Evolutionary conservation across 2,888 invertebrate genomes (phyloP).

Genomic region (Drosophila gaucha): DNA sequence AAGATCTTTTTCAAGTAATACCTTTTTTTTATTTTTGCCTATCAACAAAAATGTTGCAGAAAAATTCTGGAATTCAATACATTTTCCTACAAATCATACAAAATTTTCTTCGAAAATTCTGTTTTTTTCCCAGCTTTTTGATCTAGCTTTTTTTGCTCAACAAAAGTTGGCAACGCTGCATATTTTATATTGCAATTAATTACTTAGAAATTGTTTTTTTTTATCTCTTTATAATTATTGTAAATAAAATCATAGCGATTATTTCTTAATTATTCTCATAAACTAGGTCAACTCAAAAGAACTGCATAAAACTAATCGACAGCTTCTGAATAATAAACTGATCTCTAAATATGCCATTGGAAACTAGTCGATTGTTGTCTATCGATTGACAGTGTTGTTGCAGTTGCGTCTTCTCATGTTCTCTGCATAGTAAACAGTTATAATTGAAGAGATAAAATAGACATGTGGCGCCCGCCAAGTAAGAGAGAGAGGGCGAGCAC

Average conservation of each 20-base stretch:
- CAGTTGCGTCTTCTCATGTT: not conserved
- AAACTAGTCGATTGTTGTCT: not conserved
- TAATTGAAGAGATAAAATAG: slow-evolving; percentile 1
- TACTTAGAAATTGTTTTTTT: no score
- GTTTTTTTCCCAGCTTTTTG: no score
- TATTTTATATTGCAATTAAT: no score
- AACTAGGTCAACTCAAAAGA: not conserved
- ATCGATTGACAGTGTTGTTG: not conserved
- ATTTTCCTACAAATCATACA: no score
- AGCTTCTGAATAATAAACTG: no score
- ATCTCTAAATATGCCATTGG: not conserved
- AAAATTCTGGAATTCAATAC: no score
- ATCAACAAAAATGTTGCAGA: no score
- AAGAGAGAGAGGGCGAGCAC: not conserved
- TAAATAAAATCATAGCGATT: not conserved
- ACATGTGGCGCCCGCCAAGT: slow-evolving; percentile 10
- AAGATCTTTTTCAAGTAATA: no score
- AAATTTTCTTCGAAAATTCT: no score
- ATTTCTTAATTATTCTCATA: not conserved
- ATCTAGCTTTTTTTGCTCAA: no score
- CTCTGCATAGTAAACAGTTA: slow-evolving; percentile 2
- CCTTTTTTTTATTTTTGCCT: no score
- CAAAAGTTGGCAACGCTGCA: no score
- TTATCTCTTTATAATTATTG: not conserved
- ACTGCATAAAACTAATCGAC: not conserved